Percentiles rank a stretch among this genome's conserved stretches.
phyloP scores from a whole-genome alignment of 2,797 vertebrate species.

The Alfaro cultratus region DNA sequence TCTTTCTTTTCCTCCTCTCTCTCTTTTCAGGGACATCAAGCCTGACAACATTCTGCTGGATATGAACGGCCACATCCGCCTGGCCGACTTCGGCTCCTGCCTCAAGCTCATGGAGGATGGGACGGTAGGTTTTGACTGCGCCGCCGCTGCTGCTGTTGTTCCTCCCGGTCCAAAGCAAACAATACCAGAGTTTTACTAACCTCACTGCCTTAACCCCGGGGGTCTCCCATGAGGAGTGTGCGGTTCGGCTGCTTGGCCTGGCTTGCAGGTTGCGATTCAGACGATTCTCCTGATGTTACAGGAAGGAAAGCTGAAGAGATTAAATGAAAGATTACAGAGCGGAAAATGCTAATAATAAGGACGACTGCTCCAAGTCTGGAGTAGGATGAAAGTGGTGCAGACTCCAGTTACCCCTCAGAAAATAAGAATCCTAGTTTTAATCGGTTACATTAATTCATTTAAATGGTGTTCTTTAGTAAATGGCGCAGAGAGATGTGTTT shows the following conservation, averaged over 20 bases:
- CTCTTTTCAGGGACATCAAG: constrained; percentile 91
- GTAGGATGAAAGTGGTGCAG: background rate
- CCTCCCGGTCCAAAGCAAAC: constrained; percentile 71
- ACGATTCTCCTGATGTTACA: constrained; percentile 43
- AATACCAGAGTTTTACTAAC: constrained; percentile 69
- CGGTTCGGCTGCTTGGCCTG: constrained; percentile 58
- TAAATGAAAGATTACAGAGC: constrained; percentile 39
- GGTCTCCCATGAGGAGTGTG: constrained; percentile 61
- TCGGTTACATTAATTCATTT: background rate
- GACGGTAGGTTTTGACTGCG: constrained; percentile 85
- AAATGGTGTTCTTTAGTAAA: background rate
- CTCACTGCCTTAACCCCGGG: constrained; percentile 57
- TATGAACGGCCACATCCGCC: constrained; percentile 97
- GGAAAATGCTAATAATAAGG: constrained; percentile 21
- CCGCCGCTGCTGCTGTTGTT: constrained; percentile 56
- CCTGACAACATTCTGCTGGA: constrained; percentile 98
- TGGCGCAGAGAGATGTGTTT: background rate
- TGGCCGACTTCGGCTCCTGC: constrained; percentile 99
- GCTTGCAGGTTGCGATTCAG: constrained; percentile 48
- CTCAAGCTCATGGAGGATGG: constrained; percentile 97
- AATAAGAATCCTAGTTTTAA: background rate
- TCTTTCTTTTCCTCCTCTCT: background rate
- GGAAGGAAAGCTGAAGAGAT: constrained; percentile 29
- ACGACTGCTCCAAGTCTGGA: constrained; percentile 16
- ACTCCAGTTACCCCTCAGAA: background rate